These are phyloP conservation scores for Paedocypris sp. DNA, from an alignment of 2,113 vertebrate genomes.

Conservation along the genomic window DNA sequence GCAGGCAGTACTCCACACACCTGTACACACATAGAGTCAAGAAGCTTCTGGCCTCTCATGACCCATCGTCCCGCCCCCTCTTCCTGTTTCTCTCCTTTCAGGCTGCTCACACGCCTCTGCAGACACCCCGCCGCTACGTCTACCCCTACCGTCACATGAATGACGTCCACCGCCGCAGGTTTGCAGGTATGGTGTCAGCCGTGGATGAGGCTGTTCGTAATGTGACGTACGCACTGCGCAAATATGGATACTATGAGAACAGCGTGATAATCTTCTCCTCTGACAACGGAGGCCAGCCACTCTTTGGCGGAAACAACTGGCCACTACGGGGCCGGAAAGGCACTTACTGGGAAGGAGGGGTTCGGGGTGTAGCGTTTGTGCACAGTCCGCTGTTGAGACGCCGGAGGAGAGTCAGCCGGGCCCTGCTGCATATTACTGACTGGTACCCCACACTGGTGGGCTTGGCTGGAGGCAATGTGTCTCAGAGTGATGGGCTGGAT, in stretches of 20 bases:
- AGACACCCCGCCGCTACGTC: slow-evolving; percentile 85
- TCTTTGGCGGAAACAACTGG: slow-evolving; percentile 93
- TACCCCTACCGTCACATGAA: slow-evolving; percentile 79
- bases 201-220: slow-evolving; percentile 91
- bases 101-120: slow-evolving; percentile 86
- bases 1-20: slow-evolving; percentile 87
- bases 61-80: slow-evolving; percentile 70
- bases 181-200: slow-evolving; percentile 88
- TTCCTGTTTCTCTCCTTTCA: slow-evolving; percentile 95
- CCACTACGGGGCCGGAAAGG: slow-evolving; percentile 90
- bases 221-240: slow-evolving; percentile 86
- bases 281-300: slow-evolving; percentile 89
- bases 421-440: slow-evolving; percentile 87
- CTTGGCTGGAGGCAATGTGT: slow-evolving; percentile 76
- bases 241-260: slow-evolving; percentile 89
- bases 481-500: slow-evolving; percentile 66
- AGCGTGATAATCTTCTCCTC: slow-evolving; percentile 88
- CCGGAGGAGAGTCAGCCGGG: slow-evolving; percentile 74
- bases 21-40: slow-evolving; percentile 81
- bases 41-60: slow-evolving; percentile 80
- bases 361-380: slow-evolving; percentile 86
- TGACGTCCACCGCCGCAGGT: slow-evolving; percentile 83
- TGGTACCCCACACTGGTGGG: slow-evolving; percentile 90
- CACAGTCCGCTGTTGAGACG: slow-evolving; percentile 85
- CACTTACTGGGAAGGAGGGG: slow-evolving; percentile 93